phyloP scores from a whole-genome alignment of 2,113 vertebrate species.

The Paramormyrops kingsleyae region DNA sequence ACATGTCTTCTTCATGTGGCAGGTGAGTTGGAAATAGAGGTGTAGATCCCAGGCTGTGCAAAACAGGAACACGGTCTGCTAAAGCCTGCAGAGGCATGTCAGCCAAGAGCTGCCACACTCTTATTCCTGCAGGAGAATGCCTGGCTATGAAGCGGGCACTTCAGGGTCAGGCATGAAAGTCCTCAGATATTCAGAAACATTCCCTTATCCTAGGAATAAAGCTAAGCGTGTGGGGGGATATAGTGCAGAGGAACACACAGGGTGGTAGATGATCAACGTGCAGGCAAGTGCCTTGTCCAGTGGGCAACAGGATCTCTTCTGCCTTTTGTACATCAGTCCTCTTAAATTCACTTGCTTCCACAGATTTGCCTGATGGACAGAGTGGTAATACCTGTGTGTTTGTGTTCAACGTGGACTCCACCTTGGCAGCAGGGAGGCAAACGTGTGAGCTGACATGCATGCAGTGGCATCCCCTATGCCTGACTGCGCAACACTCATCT shows the following conservation, averaged over 20 bases:
- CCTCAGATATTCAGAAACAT: not conserved
- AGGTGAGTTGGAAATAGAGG: not conserved
- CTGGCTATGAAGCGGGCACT: not conserved
- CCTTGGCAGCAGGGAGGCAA: not conserved
- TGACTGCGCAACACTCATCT: not conserved
- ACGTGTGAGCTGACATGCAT: not conserved
- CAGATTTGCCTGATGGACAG: not conserved
- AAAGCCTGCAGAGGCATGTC: not conserved
- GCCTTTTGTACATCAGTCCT: not conserved
- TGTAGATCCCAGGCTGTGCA: not conserved
- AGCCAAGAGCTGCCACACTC: not conserved
- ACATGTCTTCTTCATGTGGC: not conserved
- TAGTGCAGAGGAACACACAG: not conserved
- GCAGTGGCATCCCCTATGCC: not conserved
- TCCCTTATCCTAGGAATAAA: not conserved
- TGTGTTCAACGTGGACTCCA: not conserved
- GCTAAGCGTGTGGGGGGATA: not conserved
- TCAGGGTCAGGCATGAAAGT: not conserved
- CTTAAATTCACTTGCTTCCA: not conserved
- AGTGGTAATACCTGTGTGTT: not conserved
- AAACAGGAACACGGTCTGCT: not conserved
- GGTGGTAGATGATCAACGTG: not conserved
- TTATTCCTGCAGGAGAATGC: not conserved
- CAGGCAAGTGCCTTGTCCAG: not conserved
- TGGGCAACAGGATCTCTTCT: not conserved